Percentiles rank a stretch among this genome's conserved stretches.
These are phyloP conservation scores for Fistularia commersonii DNA, from an alignment of 2,797 vertebrate species.

Conservation along the genomic window DNA sequence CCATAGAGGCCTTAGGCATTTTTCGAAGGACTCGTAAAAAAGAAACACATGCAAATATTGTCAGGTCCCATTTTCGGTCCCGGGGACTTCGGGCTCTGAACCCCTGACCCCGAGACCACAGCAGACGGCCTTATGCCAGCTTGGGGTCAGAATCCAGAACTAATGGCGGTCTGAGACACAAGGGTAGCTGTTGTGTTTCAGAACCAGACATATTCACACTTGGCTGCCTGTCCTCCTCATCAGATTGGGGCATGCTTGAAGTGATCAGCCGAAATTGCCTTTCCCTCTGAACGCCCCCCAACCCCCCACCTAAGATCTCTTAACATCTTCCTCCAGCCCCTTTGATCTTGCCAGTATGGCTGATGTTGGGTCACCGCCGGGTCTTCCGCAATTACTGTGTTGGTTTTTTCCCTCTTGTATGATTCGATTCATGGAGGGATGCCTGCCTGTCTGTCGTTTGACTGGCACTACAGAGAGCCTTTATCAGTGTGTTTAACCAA, in stretches of 20 bases:
- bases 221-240: slow-evolving; percentile 69
- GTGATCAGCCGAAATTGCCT: slow-evolving; percentile 68
- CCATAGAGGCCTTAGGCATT: neutral
- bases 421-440: slow-evolving; percentile 53
- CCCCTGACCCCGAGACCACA: slow-evolving; percentile 49
- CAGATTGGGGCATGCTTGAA: slow-evolving; percentile 66
- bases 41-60: slow-evolving; percentile 11
- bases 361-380: slow-evolving; percentile 56
- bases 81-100: slow-evolving; percentile 34
- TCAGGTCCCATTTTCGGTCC: slow-evolving; percentile 26
- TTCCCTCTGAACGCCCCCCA: slow-evolving; percentile 57
- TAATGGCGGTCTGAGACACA: slow-evolving; percentile 60
- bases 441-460: slow-evolving; percentile 38
- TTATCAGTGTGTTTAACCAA: slow-evolving; percentile 45
- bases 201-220: slow-evolving; percentile 65
- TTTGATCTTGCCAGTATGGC: slow-evolving; percentile 79
- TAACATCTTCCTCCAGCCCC: slow-evolving; percentile 65
- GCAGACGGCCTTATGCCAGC: slow-evolving; percentile 46
- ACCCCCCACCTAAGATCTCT: slow-evolving; percentile 50
- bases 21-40: neutral
- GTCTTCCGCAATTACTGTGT: slow-evolving; percentile 70
- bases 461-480: slow-evolving; percentile 29
- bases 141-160: slow-evolving; percentile 49
- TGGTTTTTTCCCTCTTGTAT: slow-evolving; percentile 48
- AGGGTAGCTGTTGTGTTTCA: slow-evolving; percentile 73